phyloP scores from a whole-genome alignment of 2,888 invertebrate species.

The Adelognathus sp. region DNA sequence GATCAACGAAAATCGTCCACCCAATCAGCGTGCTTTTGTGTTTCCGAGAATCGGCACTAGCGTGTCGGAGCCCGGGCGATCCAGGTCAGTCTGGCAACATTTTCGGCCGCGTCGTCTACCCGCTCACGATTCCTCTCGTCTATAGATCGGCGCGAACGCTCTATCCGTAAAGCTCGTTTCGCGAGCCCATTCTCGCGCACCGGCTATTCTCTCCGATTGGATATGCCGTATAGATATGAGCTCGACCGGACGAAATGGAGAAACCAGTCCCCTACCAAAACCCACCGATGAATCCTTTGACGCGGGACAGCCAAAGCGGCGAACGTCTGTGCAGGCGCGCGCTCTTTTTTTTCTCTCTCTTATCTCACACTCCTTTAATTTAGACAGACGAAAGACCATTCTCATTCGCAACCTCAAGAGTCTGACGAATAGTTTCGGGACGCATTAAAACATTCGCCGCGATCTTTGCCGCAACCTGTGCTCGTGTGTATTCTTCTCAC shows the following conservation, averaged over 20 bases:
- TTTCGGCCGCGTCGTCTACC: neutral
- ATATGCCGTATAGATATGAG: conserved; percentile 65
- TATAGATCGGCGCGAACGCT: conserved; percentile 6
- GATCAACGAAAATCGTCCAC: conserved; percentile 64
- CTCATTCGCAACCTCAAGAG: conserved; percentile 1
- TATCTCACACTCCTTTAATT: conserved; percentile 38
- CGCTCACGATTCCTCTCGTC: conserved; percentile 1
- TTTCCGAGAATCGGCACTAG: conserved; percentile 63
- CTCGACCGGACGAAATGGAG: conserved; percentile 62
- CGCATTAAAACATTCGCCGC: neutral
- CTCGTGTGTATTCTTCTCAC: no score
- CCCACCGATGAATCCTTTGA: conserved; percentile 51
- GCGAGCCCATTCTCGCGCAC: conserved; percentile 59
- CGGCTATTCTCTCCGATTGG: conserved; percentile 67
- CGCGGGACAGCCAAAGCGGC: conserved; percentile 34
- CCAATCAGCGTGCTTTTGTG: conserved; percentile 67
- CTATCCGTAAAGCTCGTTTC: conserved; percentile 44
- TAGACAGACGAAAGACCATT: conserved; percentile 30
- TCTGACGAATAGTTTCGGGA: neutral
- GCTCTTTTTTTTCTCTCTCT: conserved; percentile 13
- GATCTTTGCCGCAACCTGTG: neutral
- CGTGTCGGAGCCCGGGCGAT: conserved; percentile 55
- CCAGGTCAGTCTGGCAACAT: conserved; percentile 54
- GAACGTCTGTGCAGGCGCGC: no score
- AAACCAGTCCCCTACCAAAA: conserved; percentile 61